These are phyloP conservation scores for Carassius auratus DNA, from an alignment of 2,113 vertebrate genomes.

Conservation along the genomic window DNA sequence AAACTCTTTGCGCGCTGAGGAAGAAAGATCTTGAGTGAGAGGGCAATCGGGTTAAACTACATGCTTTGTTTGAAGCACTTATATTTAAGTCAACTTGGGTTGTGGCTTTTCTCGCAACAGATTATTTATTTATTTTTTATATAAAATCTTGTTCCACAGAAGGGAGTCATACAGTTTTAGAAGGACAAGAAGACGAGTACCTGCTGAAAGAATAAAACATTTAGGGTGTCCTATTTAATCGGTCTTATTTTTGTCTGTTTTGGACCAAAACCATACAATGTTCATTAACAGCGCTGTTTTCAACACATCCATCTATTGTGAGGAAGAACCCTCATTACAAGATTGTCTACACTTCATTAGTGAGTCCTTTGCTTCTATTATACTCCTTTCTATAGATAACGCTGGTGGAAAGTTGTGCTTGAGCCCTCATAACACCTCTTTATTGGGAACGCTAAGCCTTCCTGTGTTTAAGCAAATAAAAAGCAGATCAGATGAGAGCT, in stretches of 20 bases:
- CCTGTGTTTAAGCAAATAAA: slow-evolving; percentile 50
- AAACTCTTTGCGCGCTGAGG: too few species aligned
- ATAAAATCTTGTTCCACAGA: neutral
- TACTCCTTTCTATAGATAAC: neutral
- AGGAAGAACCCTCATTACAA: neutral
- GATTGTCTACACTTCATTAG: neutral
- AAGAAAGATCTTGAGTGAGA: too few species aligned
- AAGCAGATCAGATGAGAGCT: slow-evolving; percentile 44
- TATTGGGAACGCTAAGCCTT: slow-evolving; percentile 51
- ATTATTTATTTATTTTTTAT: too few species aligned
- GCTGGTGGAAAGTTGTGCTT: neutral
- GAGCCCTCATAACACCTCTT: slow-evolving; percentile 22
- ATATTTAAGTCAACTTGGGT: too few species aligned
- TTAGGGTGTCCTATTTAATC: neutral
- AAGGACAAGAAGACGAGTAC: neutral
- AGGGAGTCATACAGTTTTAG: neutral
- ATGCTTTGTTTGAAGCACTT: too few species aligned
- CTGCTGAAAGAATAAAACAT: neutral
- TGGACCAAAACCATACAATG: neutral
- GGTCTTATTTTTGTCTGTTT: neutral
- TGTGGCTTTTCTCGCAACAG: too few species aligned
- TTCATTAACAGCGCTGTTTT: neutral
- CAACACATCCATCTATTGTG: neutral
- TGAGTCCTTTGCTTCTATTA: neutral
- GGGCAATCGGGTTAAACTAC: too few species aligned